phyloP scores from a whole-genome alignment of 2,797 vertebrate species.

The Karalla daura region DNA sequence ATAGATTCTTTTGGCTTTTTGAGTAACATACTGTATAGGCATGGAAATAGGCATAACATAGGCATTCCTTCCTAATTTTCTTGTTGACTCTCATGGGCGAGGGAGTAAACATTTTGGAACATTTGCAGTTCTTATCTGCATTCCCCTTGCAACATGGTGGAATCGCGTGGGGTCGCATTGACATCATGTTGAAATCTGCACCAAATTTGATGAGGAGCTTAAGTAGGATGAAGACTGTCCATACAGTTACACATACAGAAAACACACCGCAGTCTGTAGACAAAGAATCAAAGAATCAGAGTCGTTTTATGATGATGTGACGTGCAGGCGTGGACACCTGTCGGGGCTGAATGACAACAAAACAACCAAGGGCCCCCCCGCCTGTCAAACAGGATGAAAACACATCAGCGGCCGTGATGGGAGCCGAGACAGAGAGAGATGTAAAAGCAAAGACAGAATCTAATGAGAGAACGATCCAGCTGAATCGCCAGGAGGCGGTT shows the following conservation, averaged over 20 bases:
- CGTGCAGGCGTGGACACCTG: constrained; percentile 28
- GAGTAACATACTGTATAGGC: too few species aligned
- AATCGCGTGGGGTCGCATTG: constrained; percentile 19
- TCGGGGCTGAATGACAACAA: constrained; percentile 11
- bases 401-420: constrained; percentile 29
- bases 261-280: constrained; percentile 11
- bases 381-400: constrained; percentile 43
- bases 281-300: constrained; percentile 29
- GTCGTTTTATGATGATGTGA: constrained; percentile 32
- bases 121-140: too few species aligned
- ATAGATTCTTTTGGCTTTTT: too few species aligned
- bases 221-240: constrained; percentile 18
- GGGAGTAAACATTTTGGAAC: too few species aligned
- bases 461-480: constrained; percentile 31
- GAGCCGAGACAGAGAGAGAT: constrained; percentile 12
- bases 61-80: too few species aligned
- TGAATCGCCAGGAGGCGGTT: constrained; percentile 16
- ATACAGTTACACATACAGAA: not conserved
- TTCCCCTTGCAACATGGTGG: not conserved
- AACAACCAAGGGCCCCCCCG: not conserved
- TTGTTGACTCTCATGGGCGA: too few species aligned
- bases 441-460: not conserved
- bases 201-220: constrained; percentile 8
- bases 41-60: too few species aligned
- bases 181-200: not conserved